Percentiles rank a stretch among this genome's conserved stretches.
Conservation (phyloP, 2,797 vertebrate species). For the Chaetophractus vellerosus region DNA sequence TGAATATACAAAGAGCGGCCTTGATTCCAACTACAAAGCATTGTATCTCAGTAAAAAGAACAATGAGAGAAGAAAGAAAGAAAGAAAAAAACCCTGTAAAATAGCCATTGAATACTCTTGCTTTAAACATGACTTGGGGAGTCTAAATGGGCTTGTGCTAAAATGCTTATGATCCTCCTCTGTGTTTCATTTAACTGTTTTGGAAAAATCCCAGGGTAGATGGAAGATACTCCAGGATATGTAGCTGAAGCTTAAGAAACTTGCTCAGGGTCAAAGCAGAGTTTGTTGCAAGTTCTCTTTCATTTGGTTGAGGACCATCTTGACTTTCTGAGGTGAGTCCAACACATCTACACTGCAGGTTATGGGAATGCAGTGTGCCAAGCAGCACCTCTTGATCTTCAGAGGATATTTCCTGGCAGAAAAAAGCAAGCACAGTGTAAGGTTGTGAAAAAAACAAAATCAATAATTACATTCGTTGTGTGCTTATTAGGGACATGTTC, state of each 20-base stretch:
- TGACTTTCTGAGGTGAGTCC: slow-evolving; percentile 91
- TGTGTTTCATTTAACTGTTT: slow-evolving; percentile 33
- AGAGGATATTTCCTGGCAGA: slow-evolving; percentile 90
- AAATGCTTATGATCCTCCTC: slow-evolving; percentile 13
- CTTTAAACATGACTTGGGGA: not conserved
- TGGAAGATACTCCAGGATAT: not conserved
- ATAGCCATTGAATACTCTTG: not conserved
- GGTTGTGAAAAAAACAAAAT: not conserved
- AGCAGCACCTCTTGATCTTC: slow-evolving; percentile 92
- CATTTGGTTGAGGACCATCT: slow-evolving; percentile 89
- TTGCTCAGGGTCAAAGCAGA: slow-evolving; percentile 91
- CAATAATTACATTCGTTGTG: not conserved
- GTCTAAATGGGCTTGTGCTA: not conserved
- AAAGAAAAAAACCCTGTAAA: not conserved
- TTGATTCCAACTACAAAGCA: not conserved
- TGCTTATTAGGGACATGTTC: not conserved
- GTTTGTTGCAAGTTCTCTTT: slow-evolving; percentile 91
- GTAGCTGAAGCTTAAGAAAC: slow-evolving; percentile 80
- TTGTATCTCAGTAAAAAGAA: not conserved
- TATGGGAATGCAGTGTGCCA: slow-evolving; percentile 91
- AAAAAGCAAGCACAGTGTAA: slow-evolving; percentile 14
- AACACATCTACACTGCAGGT: slow-evolving; percentile 92
- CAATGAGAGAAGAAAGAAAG: slow-evolving; percentile 6
- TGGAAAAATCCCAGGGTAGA: slow-evolving; percentile 16
- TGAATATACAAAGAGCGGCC: not conserved